Base-by-base conservation (phyloP, 1,140 invertebrate genomes). In the Caerostris darwini region DNA sequence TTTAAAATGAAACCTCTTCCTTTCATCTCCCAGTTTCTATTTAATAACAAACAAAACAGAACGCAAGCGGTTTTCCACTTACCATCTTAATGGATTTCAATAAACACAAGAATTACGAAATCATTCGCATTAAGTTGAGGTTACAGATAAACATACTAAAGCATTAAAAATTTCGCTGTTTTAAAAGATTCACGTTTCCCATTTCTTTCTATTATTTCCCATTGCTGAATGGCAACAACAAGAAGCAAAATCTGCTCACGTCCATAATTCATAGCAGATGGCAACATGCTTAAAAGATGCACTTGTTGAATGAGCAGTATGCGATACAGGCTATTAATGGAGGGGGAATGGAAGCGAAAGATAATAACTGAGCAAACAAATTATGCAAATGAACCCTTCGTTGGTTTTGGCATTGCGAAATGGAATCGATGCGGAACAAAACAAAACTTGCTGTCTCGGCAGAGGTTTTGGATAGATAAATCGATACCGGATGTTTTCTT, bases 361-460 rank as follows among this genome's bases (percentile, higher is more conserved):
- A 85, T 85, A 85, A 85, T 59, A 56, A 57, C 57, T 85, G 10
- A 7, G 83, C 83, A 85, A 85, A 85, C 83, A 85, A 85, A 85
- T 58, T 85, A 85, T 85, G 83, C 56, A 58, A 85, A 85, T 85
- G 83, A 85, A 59, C 17, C 4, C 17, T 34, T 34, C 34, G 64
- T 85, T 56, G 17, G 83, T 58, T 19, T 12, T 7, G 58, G 57
- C 57, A 34, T 85, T 85, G 54, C n/a, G 83, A 57, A 59, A 57
- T 77, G 10, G 71, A 53, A 14, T 34, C 71, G 71, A 77, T 77
- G 10, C 34, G 3, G 14, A 34, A 12, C 7, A 34, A 50, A 77
- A 77, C 71, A 12, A 34, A 12, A 53, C 34, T 12, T 67, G 61
- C 71, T 4, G 71, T 34, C 34, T 34, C 34, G n/a, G n/a, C 34